Percentiles rank a stretch among this genome's conserved stretches.
These are phyloP conservation scores for Tenodera sinensis DNA, from an alignment of 2,888 invertebrate genomes.

Conservation along the genomic window DNA sequence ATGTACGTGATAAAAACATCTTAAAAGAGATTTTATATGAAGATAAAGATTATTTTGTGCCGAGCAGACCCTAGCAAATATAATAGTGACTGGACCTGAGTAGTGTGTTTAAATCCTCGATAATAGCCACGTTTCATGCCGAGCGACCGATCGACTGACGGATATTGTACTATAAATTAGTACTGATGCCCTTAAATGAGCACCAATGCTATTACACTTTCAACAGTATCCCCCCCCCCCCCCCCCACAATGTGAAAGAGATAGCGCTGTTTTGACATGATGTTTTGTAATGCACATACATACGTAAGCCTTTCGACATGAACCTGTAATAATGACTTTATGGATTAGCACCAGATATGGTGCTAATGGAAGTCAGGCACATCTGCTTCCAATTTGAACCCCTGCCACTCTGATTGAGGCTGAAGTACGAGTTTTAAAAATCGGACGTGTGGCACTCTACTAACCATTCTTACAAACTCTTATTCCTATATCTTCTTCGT, in stretches of 20 bases:
- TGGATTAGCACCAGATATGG: background rate
- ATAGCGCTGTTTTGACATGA: background rate
- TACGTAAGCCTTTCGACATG: background rate
- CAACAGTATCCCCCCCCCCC: background rate
- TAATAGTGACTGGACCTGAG: background rate
- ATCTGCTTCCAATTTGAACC: background rate
- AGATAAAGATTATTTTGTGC: no score
- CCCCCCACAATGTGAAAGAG: background rate
- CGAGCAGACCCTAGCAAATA: no score
- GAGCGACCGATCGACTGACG: no score
- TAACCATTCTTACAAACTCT: no score
- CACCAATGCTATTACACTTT: background rate
- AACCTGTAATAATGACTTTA: background rate
- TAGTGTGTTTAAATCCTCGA: background rate
- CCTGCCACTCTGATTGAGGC: no score
- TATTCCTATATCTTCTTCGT: no score
- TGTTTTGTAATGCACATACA: background rate
- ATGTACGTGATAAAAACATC: no score
- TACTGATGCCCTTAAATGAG: background rate
- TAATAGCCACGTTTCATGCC: background rate
- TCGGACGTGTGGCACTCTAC: no score
- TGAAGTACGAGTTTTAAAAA: no score
- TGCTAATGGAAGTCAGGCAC: background rate
- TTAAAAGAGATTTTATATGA: no score
- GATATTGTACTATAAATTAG: background rate